Evolutionary conservation across 2,888 invertebrate genomes (phyloP).

Genomic region (Acronicta alni): DNA sequence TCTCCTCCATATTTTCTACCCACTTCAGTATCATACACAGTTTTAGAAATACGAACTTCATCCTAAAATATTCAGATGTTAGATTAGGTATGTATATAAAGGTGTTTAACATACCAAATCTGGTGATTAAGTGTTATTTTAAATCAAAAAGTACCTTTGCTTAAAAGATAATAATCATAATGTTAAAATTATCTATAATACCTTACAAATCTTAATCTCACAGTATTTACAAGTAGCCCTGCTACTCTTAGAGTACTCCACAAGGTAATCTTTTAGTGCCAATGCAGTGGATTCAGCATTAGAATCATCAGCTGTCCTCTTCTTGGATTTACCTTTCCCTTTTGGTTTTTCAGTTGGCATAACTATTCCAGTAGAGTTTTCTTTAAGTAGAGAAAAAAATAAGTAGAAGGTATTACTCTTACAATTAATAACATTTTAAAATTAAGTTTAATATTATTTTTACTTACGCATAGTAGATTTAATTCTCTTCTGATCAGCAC

Average conservation of each 20-base stretch:
- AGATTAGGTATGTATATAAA: too few relatives aligned
- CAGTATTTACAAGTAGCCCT: slow-evolving; percentile 95
- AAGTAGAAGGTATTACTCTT: not conserved
- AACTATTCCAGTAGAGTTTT: slow-evolving; percentile 70
- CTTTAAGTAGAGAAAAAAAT: slow-evolving; percentile 40
- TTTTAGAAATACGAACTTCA: slow-evolving; percentile 94
- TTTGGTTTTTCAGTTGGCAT: slow-evolving; percentile 84
- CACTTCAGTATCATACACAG: slow-evolving; percentile 94
- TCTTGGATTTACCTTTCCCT: slow-evolving; percentile 85
- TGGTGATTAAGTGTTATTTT: too few relatives aligned
- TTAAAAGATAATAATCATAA: too few relatives aligned
- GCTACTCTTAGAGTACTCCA: slow-evolving; percentile 96
- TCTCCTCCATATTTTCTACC: slow-evolving; percentile 95
- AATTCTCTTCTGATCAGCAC: slow-evolving; percentile 95
- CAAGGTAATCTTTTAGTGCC: slow-evolving; percentile 90
- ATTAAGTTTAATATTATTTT: too few relatives aligned
- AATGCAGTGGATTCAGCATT: slow-evolving; percentile 52
- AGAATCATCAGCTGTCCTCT: slow-evolving; percentile 69
- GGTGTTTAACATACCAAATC: too few relatives aligned
- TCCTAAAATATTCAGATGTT: slow-evolving; percentile 90
- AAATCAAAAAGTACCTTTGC: too few relatives aligned
- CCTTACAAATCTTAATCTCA: slow-evolving; percentile 95
- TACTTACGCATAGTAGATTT: slow-evolving; percentile 91
- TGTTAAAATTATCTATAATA: slow-evolving; percentile 64
- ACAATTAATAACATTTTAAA: too few relatives aligned